phyloP scores from a whole-genome alignment of 2,888 invertebrate genomes.

The Gryllus longicercus region DNA sequence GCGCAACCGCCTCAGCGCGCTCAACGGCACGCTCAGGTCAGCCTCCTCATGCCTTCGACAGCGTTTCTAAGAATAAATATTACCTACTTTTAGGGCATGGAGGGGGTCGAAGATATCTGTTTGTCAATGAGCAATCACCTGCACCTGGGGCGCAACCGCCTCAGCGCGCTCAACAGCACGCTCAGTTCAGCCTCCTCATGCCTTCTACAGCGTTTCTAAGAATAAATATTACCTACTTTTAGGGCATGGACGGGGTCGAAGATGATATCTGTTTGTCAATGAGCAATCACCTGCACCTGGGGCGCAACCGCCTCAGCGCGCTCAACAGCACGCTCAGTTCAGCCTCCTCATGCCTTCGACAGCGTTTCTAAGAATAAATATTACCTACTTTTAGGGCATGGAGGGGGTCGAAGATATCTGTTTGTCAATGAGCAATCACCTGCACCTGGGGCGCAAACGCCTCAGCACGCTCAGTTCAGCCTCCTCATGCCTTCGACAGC shows the following conservation, averaged over 20 bases:
- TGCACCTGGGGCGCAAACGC: not conserved
- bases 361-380: too few species aligned
- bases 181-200: constrained; percentile 50
- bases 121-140: not conserved
- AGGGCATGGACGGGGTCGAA: too few species aligned
- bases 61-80: too few species aligned
- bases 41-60: constrained; percentile 40
- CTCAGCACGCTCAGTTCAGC: constrained; percentile 55
- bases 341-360: not conserved
- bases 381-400: too few species aligned
- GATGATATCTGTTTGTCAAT: too few species aligned
- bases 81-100: too few species aligned
- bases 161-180: constrained; percentile 71
- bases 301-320: constrained; percentile 50
- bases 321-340: constrained; percentile 73
- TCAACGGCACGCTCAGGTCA: constrained; percentile 73
- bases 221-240: too few species aligned
- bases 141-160: not conserved
- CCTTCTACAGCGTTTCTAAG: too few species aligned
- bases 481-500: too few species aligned
- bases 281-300: not conserved
- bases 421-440: not conserved
- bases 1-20: constrained; percentile 50
- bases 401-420: constrained; percentile 56
- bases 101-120: too few species aligned